Conservation (phyloP, 2,888 invertebrate species). For the Zaprionus lineosus region DNA sequence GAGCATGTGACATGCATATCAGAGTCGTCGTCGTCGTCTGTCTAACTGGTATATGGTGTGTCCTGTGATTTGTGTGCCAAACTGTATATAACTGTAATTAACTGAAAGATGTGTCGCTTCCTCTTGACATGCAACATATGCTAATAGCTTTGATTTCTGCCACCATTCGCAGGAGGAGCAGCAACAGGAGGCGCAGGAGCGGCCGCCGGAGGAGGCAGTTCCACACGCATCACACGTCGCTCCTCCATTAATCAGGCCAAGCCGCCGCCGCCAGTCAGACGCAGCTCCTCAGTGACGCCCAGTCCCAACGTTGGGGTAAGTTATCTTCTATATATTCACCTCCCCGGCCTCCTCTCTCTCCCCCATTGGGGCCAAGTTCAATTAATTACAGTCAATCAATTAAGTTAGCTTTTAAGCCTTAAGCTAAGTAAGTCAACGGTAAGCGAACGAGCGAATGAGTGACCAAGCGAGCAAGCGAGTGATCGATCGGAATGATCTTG, state of each 20-base stretch:
- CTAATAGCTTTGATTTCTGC: constrained; percentile 9
- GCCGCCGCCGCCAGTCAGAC: constrained; percentile 92
- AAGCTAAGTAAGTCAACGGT: constrained; percentile 17
- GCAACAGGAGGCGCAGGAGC: constrained; percentile 31
- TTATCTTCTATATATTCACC: too few relatives aligned
- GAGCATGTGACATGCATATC: too few relatives aligned
- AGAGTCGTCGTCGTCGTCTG: too few relatives aligned
- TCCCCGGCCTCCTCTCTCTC: too few relatives aligned
- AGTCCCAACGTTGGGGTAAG: constrained; percentile 82
- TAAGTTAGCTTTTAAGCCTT: constrained; percentile 49
- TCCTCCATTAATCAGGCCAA: constrained; percentile 84
- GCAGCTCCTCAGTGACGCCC: constrained; percentile 87
- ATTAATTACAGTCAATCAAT: constrained; percentile 14
- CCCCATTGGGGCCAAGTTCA: neutral
- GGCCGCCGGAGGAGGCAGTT: constrained; percentile 35
- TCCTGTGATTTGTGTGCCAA: constrained; percentile 57
- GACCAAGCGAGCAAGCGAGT: too few relatives aligned
- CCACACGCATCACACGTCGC: constrained; percentile 82
- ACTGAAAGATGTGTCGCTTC: constrained; percentile 16
- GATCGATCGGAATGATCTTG: constrained; percentile 7
- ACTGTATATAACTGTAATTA: constrained; percentile 61
- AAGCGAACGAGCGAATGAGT: constrained; percentile 7
- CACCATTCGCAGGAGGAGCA: constrained; percentile 58
- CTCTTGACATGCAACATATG: neutral
- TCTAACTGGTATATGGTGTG: constrained; percentile 54